These are phyloP conservation scores for Grallaria varia DNA, from an alignment of 2,113 vertebrate genomes.

Conservation along the genomic window DNA sequence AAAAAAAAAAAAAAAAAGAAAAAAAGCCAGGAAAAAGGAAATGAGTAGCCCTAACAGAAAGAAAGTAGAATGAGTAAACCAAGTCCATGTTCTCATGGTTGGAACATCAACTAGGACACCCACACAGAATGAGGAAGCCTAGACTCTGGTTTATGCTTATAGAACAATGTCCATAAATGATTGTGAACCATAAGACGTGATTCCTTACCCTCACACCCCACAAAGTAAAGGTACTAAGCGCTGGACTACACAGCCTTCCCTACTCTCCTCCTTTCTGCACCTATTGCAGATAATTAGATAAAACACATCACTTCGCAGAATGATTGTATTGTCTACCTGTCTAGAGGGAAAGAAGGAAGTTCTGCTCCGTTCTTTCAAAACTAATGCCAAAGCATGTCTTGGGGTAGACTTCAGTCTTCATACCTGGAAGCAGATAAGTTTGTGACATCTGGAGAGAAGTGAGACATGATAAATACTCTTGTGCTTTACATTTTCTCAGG, in stretches of 20 bases:
- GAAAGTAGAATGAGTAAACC: neutral
- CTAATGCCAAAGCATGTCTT: neutral
- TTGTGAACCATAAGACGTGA: neutral
- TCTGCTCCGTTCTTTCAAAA: neutral
- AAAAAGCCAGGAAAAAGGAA: too few relatives aligned
- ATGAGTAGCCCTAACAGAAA: too few relatives aligned
- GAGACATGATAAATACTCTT: neutral
- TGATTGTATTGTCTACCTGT: neutral
- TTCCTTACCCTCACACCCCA: neutral
- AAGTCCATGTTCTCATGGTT: neutral
- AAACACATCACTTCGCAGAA: fast-evolving
- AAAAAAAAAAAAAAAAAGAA: neutral
- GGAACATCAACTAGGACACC: neutral
- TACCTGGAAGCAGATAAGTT: neutral
- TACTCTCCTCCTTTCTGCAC: neutral
- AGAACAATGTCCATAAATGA: neutral
- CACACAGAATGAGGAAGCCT: neutral
- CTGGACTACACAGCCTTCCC: neutral
- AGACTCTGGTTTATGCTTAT: neutral
- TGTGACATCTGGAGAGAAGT: neutral
- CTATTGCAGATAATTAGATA: neutral
- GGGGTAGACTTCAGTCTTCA: neutral
- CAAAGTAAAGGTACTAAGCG: neutral
- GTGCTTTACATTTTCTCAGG: neutral
- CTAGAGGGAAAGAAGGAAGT: neutral